phyloP scores from a whole-genome alignment of 2,113 vertebrate genomes.

The Urocolius indicus region DNA sequence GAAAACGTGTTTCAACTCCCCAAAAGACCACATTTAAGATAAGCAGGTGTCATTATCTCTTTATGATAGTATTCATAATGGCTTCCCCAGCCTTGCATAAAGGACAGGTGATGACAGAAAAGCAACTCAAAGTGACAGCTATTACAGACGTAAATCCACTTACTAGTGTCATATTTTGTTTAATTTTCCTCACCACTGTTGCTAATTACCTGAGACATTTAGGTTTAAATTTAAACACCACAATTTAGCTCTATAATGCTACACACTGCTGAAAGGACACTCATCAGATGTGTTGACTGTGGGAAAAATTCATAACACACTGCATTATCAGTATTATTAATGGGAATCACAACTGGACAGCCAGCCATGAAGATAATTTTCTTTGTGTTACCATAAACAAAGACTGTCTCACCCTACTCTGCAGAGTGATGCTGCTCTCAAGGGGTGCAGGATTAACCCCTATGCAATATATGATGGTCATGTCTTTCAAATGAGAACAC shows the following conservation, averaged over 20 bases:
- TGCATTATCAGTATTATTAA: background rate
- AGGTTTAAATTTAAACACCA: background rate
- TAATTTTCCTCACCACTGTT: background rate
- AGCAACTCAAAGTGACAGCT: slow-evolving; percentile 6
- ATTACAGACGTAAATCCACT: slow-evolving; percentile 10
- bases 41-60: slow-evolving; percentile 5
- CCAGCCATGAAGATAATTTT: background rate
- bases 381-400: background rate
- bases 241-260: background rate
- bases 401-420: background rate
- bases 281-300: background rate
- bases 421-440: background rate
- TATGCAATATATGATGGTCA: background rate
- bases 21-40: background rate
- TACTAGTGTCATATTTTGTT: background rate
- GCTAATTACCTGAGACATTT: background rate
- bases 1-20: background rate
- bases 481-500: background rate
- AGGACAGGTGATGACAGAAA: background rate
- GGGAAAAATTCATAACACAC: background rate
- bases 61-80: background rate
- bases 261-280: background rate
- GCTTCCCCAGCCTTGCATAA: background rate
- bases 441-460: background rate
- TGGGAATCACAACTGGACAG: background rate